Conservation (phyloP, 2,113 vertebrate genomes). For the Crotalus helleri region DNA sequence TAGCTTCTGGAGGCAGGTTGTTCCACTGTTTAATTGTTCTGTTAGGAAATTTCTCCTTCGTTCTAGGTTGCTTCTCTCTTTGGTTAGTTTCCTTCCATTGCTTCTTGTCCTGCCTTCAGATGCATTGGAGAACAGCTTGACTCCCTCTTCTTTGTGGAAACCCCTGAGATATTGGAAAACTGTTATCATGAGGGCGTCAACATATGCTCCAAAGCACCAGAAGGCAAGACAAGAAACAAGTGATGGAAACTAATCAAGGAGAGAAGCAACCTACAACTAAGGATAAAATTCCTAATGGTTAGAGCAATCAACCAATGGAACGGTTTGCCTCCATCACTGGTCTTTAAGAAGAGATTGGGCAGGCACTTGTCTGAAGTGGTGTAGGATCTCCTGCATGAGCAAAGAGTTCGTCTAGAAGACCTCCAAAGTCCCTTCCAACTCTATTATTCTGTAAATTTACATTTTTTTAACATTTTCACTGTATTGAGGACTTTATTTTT, state of each 20-base stretch:
- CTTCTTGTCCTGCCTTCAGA: too few species aligned
- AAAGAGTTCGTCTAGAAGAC: not conserved
- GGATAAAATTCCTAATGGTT: not conserved
- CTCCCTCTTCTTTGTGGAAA: too few species aligned
- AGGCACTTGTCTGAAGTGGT: not conserved
- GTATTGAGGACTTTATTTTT: not conserved
- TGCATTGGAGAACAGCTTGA: too few species aligned
- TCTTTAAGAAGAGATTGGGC: not conserved
- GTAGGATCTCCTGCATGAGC: too few species aligned
- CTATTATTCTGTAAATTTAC: not conserved
- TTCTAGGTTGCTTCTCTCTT: too few species aligned
- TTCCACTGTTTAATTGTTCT: too few species aligned
- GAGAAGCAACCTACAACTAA: not conserved
- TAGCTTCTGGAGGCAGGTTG: too few species aligned
- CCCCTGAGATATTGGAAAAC: too few species aligned
- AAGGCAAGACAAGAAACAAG: not conserved
- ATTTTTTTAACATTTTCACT: not conserved
- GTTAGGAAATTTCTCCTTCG: too few species aligned
- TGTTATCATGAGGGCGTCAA: not conserved
- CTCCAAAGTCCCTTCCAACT: not conserved
- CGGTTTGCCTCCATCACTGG: not conserved
- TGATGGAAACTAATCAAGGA: not conserved
- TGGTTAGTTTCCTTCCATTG: too few species aligned
- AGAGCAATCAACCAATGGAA: not conserved
- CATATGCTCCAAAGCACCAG: not conserved